A percentile compares a stretch with the other conserved stretches of the same genome.
Evolutionary conservation across 2,797 vertebrate genomes (phyloP).

Genomic region (Propithecus deckenii): DNA sequence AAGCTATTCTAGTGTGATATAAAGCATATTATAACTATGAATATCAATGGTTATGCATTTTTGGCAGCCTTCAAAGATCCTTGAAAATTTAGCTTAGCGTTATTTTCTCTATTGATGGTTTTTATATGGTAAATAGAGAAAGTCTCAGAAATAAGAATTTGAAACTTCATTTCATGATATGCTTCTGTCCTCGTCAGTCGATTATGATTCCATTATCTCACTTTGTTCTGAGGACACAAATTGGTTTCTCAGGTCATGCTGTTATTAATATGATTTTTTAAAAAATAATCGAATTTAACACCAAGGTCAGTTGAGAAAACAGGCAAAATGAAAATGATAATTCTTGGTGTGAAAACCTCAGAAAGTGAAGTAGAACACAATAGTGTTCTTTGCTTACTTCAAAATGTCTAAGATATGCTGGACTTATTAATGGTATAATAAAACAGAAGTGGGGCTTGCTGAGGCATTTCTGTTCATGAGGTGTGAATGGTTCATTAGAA

Average conservation of each 20-base stretch:
- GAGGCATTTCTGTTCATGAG: not conserved
- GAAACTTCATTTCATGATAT: constrained; percentile 48
- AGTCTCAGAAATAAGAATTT: constrained; percentile 12
- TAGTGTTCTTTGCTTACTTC: not conserved
- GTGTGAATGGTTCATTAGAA: not conserved
- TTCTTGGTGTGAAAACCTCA: constrained; percentile 59
- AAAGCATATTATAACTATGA: not conserved
- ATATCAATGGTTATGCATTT: not conserved
- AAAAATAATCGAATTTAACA: constrained; percentile 72
- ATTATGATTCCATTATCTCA: constrained; percentile 51
- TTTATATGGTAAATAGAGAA: constrained; percentile 18
- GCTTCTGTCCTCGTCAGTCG: constrained; percentile 20
- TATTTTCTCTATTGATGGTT: not conserved
- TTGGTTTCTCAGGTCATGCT: constrained; percentile 73
- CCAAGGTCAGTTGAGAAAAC: constrained; percentile 62
- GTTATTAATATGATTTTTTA: constrained; percentile 73
- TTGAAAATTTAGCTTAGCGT: not conserved
- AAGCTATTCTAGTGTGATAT: not conserved
- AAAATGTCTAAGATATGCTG: not conserved
- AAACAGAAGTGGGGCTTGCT: not conserved
- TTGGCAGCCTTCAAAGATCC: not conserved
- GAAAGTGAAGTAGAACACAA: constrained; percentile 49
- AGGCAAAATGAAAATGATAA: constrained; percentile 68
- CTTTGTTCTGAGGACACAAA: constrained; percentile 65
- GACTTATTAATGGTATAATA: not conserved